Percentiles rank a stretch among this genome's conserved stretches.
Conservation (phyloP, 2,888 invertebrate species). For the Hypomecis punctinalis region DNA sequence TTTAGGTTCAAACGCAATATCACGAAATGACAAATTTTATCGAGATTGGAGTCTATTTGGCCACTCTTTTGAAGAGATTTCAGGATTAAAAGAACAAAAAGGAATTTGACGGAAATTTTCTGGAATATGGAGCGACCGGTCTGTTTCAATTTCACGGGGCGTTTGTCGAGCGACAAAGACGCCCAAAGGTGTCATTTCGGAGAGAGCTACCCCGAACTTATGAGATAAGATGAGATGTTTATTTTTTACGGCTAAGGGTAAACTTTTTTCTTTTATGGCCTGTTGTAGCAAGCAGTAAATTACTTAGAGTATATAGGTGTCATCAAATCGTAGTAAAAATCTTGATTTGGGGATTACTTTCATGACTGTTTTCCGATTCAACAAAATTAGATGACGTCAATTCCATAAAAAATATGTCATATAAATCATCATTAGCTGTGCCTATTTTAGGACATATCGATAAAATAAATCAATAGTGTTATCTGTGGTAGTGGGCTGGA, state of each 20-base stretch:
- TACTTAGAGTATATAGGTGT: conserved; percentile 32
- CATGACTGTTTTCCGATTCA: conserved; percentile 7
- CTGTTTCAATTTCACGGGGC: conserved; percentile 83
- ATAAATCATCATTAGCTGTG: not conserved
- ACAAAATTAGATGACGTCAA: not conserved
- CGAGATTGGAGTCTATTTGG: conserved; percentile 28
- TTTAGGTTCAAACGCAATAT: conserved; percentile 24
- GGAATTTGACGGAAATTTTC: conserved; percentile 65
- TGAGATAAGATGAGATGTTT: conserved; percentile 67
- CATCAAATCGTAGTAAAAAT: conserved; percentile 27
- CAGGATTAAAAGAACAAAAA: conserved; percentile 63
- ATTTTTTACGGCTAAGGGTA: conserved; percentile 63
- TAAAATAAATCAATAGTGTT: too few relatives aligned
- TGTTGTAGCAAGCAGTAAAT: conserved; percentile 43
- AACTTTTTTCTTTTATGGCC: conserved; percentile 55
- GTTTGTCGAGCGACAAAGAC: conserved; percentile 80
- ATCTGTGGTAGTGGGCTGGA: too few relatives aligned
- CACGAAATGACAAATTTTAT: conserved; percentile 36
- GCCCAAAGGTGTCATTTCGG: conserved; percentile 81
- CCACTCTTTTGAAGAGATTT: conserved; percentile 41
- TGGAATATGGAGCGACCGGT: conserved; percentile 69
- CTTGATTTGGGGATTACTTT: conserved; percentile 25
- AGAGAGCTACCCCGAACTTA: conserved; percentile 72
- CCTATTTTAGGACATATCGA: too few relatives aligned
- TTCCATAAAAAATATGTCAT: not conserved